Conservation (phyloP, 2,797 vertebrate genomes). For the Cirrhinus molitorella region DNA sequence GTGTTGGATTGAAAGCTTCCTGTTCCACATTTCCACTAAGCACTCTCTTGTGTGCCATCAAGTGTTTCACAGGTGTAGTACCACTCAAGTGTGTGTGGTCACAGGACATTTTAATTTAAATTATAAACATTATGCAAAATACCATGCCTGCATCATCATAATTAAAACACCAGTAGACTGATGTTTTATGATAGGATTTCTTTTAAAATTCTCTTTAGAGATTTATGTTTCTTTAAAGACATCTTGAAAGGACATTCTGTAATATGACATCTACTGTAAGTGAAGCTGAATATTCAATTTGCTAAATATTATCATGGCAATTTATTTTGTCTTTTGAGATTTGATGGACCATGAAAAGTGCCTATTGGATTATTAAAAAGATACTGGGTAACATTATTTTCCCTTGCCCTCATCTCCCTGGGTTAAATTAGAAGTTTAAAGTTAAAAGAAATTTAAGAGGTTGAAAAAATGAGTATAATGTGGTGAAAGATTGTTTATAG, state of each 20-base stretch:
- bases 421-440: too few species aligned
- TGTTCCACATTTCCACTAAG: constrained; percentile 16
- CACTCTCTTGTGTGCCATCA: constrained; percentile 8
- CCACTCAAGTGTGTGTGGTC: background rate
- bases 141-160: background rate
- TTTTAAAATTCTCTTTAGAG: background rate
- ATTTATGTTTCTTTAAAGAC: background rate
- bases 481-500: too few species aligned
- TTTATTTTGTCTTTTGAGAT: too few species aligned
- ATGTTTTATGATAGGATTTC: background rate
- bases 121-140: constrained; percentile 10
- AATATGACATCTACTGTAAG: background rate
- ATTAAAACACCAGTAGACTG: background rate
- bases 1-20: constrained; percentile 9
- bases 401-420: too few species aligned
- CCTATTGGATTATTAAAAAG: too few species aligned
- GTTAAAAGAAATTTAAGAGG: too few species aligned
- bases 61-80: constrained; percentile 15
- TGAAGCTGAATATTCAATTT: background rate
- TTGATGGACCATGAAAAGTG: too few species aligned
- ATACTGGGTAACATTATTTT: too few species aligned
- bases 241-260: background rate
- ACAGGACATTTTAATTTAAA: constrained; percentile 4
- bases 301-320: too few species aligned
- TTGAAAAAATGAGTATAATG: too few species aligned